These are phyloP conservation scores for Thaumetopoea pityocampa DNA, from an alignment of 1,140 invertebrate genomes.

Conservation along the genomic window DNA sequence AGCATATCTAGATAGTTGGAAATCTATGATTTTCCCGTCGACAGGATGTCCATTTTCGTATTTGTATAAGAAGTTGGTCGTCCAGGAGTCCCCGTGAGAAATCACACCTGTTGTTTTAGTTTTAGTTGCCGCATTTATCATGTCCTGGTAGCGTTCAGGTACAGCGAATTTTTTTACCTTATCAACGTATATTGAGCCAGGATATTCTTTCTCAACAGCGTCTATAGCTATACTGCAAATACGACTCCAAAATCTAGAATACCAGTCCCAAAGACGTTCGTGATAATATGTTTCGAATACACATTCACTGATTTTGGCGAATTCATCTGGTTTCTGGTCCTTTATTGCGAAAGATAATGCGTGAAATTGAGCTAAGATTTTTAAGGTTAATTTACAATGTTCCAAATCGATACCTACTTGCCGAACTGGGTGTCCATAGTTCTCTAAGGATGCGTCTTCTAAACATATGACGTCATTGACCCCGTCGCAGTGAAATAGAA, in stretches of 20 bases:
- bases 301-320: slow-evolving; percentile 58
- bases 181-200: slow-evolving; percentile 75
- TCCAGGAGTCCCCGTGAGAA: slow-evolving; percentile 84
- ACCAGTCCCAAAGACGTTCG: slow-evolving; percentile 78
- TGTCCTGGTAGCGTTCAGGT: slow-evolving; percentile 55
- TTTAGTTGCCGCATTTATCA: slow-evolving; percentile 42
- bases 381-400: slow-evolving; percentile 75
- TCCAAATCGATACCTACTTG: slow-evolving; percentile 74
- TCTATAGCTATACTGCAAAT: slow-evolving; percentile 77
- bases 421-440: slow-evolving; percentile 71
- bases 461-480: slow-evolving; percentile 80
- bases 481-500: slow-evolving; percentile 77
- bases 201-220: slow-evolving; percentile 80
- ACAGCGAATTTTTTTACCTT: slow-evolving; percentile 76
- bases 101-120: slow-evolving; percentile 74
- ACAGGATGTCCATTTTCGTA: slow-evolving; percentile 59
- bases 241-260: slow-evolving; percentile 77
- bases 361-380: slow-evolving; percentile 81
- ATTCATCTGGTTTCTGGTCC: slow-evolving; percentile 78
- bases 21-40: slow-evolving; percentile 81
- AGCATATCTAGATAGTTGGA: slow-evolving; percentile 79
- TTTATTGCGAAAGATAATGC: slow-evolving; percentile 82
- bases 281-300: slow-evolving; percentile 78
- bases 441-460: slow-evolving; percentile 77
- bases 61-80: slow-evolving; percentile 82